These are phyloP conservation scores for Eurosta solidaginis DNA, from an alignment of 1,140 invertebrate genomes.

Conservation along the genomic window DNA sequence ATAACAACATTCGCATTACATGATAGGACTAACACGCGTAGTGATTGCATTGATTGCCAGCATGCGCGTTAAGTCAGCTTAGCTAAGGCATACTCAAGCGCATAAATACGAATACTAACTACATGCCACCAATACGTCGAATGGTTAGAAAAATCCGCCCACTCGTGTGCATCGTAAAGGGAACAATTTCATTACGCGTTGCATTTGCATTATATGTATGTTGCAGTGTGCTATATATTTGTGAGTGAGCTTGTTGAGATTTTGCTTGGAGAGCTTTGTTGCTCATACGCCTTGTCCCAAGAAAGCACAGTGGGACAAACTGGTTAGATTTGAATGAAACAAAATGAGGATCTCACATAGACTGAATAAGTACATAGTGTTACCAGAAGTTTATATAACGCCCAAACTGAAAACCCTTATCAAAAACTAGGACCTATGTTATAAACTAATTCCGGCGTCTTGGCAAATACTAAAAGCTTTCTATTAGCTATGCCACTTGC, in stretches of 20 bases:
- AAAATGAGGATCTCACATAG: too few relatives aligned
- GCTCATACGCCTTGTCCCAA: not conserved
- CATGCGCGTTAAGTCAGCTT: not conserved
- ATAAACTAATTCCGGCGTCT: too few relatives aligned
- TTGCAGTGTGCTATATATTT: not conserved
- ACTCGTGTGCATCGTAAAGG: not conserved
- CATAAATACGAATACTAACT: not conserved
- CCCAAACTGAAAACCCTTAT: too few relatives aligned
- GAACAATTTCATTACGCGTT: not conserved
- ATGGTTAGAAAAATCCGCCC: not conserved
- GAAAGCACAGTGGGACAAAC: not conserved
- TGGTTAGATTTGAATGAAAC: too few relatives aligned
- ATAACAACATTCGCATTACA: too few relatives aligned
- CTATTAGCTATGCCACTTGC: too few relatives aligned
- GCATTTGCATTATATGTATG: not conserved
- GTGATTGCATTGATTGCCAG: not conserved
- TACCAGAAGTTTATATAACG: too few relatives aligned
- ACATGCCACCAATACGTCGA: not conserved
- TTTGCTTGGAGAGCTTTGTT: not conserved
- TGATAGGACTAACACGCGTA: too few relatives aligned
- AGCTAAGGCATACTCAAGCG: not conserved
- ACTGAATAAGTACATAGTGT: too few relatives aligned
- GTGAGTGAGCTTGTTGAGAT: too few relatives aligned
- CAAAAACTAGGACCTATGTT: too few relatives aligned
- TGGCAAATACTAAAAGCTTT: too few relatives aligned